These are phyloP conservation scores for Oreotrochilus melanogaster DNA, from an alignment of 2,113 vertebrate genomes.

Conservation along the genomic window DNA sequence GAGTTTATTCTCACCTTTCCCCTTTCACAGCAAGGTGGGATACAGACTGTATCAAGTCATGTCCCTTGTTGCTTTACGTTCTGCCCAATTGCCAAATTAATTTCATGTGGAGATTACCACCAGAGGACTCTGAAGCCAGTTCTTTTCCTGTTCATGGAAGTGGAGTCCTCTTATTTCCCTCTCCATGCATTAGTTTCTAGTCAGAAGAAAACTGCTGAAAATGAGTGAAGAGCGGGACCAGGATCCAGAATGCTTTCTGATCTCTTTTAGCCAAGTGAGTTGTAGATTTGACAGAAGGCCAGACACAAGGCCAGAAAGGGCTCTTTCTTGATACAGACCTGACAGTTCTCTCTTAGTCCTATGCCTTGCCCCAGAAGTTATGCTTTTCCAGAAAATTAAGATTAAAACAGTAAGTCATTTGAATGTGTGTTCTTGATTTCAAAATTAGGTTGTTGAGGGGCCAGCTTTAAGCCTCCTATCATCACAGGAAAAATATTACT, in stretches of 20 bases:
- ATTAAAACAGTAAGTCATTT: neutral
- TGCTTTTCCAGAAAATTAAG: neutral
- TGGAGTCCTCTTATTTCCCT: neutral
- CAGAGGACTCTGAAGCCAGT: neutral
- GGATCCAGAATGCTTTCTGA: neutral
- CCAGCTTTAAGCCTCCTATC: neutral
- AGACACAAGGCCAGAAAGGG: neutral
- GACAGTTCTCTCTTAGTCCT: neutral
- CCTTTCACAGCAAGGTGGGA: rapidly evolving
- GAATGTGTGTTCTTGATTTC: neutral
- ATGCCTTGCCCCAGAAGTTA: neutral
- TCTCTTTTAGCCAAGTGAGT: neutral
- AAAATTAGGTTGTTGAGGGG: neutral
- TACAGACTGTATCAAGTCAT: neutral
- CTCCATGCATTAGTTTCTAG: neutral
- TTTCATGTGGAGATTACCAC: neutral
- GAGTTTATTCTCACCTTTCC: neutral
- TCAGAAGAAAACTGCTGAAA: neutral
- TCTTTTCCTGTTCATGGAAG: neutral
- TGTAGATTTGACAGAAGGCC: neutral
- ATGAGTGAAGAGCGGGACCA: neutral
- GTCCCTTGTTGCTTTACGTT: neutral
- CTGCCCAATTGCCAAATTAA: neutral
- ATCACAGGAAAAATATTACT: neutral
- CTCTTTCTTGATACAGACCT: neutral